Conservation (phyloP, 2,888 invertebrate species). For the Drosophila monieri region DNA sequence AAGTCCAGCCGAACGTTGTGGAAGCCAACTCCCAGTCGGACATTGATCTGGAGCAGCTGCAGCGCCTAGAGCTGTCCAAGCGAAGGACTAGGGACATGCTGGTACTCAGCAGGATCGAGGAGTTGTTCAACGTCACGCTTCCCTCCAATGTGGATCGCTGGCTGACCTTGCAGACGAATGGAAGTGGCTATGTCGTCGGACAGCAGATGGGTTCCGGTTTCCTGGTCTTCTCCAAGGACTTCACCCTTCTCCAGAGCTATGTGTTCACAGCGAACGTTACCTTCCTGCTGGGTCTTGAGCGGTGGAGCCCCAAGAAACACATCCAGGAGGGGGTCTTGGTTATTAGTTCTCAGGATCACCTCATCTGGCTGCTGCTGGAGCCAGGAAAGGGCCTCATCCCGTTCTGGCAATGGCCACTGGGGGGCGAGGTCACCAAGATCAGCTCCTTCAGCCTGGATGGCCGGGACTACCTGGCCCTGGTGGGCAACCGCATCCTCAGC, state of each 20-base stretch:
- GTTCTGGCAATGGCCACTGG: constrained; percentile 79
- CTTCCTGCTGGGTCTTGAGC: constrained; percentile 67
- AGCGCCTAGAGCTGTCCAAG: constrained; percentile 70
- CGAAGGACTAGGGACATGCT: constrained; percentile 80
- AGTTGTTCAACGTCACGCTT: constrained; percentile 73
- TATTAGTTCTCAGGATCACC: constrained; percentile 57
- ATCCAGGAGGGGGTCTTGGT: constrained; percentile 71
- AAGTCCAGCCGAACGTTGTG: constrained; percentile 65
- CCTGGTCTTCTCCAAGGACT: constrained; percentile 57
- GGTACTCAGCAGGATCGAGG: constrained; percentile 75
- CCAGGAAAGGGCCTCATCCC: constrained; percentile 38
- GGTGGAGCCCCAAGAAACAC: constrained; percentile 70
- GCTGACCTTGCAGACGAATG: constrained; percentile 72
- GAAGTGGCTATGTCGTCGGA: constrained; percentile 77
- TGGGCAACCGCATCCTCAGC: constrained; percentile 67
- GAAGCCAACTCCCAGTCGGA: constrained; percentile 56
- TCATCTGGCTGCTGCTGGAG: constrained; percentile 77
- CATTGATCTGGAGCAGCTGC: constrained; percentile 70
- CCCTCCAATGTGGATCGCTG: constrained; percentile 77
- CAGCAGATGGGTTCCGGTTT: constrained; percentile 59
- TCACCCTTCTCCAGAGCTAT: constrained; percentile 46
- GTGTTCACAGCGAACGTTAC: constrained; percentile 57
- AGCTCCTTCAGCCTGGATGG: constrained; percentile 67
- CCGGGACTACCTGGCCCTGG: constrained; percentile 67
- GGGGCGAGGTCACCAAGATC: constrained; percentile 60